A percentile compares a stretch with the other conserved stretches of the same genome.
Conservation (phyloP, 2,797 vertebrate species). For the Eospalax fontanierii region DNA sequence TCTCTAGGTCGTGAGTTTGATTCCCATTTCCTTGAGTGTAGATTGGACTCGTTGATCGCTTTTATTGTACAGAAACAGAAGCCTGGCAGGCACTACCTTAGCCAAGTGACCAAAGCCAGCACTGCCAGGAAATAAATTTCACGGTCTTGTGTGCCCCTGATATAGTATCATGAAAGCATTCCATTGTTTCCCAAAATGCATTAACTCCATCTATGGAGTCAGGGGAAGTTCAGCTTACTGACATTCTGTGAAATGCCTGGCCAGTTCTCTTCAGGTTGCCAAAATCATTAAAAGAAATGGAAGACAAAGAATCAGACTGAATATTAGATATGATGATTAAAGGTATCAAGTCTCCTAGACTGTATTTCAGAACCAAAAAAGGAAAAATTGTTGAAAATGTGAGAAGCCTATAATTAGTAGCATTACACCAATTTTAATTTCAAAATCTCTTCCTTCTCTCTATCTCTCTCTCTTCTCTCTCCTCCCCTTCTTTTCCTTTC, state of each 20-base stretch:
- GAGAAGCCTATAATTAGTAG: no score
- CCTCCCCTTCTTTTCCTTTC: no score
- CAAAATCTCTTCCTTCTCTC: no score
- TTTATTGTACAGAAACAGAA: neutral
- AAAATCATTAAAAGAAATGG: neutral
- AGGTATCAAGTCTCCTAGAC: no score
- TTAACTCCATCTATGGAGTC: neutral
- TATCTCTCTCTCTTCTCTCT: no score
- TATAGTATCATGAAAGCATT: neutral
- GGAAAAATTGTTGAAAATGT: no score
- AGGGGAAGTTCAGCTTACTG: neutral
- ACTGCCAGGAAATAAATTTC: neutral
- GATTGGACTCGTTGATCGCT: neutral
- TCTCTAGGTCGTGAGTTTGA: neutral
- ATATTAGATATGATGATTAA: no score
- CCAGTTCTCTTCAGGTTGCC: neutral
- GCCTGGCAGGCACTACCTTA: neutral
- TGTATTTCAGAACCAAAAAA: no score
- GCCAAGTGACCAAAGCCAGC: neutral
- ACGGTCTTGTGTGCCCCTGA: neutral
- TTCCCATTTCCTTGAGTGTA: neutral
- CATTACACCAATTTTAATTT: no score
- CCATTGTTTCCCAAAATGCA: neutral
- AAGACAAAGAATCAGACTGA: neutral
- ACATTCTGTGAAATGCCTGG: neutral